phyloP scores from a whole-genome alignment of 2,888 invertebrate species.

The Cephus pygmeus region DNA sequence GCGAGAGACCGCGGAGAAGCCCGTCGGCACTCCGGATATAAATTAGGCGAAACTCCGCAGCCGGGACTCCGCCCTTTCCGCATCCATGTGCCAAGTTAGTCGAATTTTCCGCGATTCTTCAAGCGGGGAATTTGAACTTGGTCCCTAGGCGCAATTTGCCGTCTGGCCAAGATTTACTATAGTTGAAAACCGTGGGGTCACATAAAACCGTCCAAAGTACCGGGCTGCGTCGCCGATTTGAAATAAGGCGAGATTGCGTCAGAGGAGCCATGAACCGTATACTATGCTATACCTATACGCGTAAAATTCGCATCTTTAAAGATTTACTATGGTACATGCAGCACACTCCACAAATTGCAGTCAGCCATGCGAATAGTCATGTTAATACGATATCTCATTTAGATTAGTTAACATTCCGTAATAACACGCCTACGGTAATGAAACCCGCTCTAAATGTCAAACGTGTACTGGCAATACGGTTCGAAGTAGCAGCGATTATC shows the following conservation, averaged over 20 bases:
- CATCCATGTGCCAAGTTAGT: conserved; percentile 47
- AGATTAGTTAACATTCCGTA: conserved; percentile 45
- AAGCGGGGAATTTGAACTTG: conserved; percentile 34
- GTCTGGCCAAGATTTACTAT: conserved; percentile 36
- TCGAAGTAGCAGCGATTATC: conserved; percentile 18
- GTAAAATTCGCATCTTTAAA: background rate
- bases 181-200: conserved; percentile 11
- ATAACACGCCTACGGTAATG: conserved; percentile 41
- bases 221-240: background rate
- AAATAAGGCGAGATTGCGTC: background rate
- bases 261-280: background rate
- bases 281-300: background rate
- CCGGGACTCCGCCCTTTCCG: conserved; percentile 48
- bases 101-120: conserved; percentile 48
- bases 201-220: background rate
- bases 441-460: conserved; percentile 36
- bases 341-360: background rate
- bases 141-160: conserved; percentile 32
- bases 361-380: background rate
- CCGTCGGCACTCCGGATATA: conserved; percentile 37
- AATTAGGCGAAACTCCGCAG: conserved; percentile 43
- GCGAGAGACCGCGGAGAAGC: conserved; percentile 8
- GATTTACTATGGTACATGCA: background rate
- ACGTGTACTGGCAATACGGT: conserved; percentile 26
- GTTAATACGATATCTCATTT: background rate